Percentiles rank a stretch among this genome's conserved stretches.
Evolutionary conservation across 2,888 invertebrate genomes (phyloP).

Genomic region (Erebia palarica): DNA sequence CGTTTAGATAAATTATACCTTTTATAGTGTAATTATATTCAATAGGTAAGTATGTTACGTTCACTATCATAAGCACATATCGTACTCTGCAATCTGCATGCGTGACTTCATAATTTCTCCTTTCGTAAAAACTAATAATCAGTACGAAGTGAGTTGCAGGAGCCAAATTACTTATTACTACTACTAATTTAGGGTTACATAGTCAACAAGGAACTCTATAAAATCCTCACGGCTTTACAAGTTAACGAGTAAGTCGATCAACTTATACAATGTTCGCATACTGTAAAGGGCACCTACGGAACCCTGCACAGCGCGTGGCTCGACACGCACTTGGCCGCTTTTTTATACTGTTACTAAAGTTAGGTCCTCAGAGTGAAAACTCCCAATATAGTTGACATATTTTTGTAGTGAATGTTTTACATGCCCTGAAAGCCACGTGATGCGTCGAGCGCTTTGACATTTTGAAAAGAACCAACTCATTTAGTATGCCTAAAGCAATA

Average conservation of each 20-base stretch:
- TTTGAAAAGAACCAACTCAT: neutral
- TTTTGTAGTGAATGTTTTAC: neutral
- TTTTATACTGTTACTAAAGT: too few species aligned
- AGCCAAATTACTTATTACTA: neutral
- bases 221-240: too few species aligned
- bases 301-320: too few species aligned
- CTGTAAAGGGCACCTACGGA: too few species aligned
- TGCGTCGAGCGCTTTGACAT: neutral
- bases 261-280: too few species aligned
- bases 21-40: neutral
- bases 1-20: neutral
- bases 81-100: slow-evolving; percentile 4
- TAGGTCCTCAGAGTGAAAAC: neutral
- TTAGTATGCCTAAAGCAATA: neutral
- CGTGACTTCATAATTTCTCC: neutral
- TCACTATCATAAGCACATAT: neutral
- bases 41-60: neutral
- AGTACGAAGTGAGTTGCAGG: neutral
- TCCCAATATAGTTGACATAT: neutral
- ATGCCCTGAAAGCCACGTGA: neutral
- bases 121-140: neutral
- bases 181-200: neutral
- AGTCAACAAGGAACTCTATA: too few species aligned
- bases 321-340: too few species aligned
- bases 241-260: too few species aligned